Percentiles rank a stretch among this genome's conserved stretches.
These are phyloP conservation scores for Psittacula derbiana DNA, from an alignment of 2,797 vertebrate species.

Conservation along the genomic window DNA sequence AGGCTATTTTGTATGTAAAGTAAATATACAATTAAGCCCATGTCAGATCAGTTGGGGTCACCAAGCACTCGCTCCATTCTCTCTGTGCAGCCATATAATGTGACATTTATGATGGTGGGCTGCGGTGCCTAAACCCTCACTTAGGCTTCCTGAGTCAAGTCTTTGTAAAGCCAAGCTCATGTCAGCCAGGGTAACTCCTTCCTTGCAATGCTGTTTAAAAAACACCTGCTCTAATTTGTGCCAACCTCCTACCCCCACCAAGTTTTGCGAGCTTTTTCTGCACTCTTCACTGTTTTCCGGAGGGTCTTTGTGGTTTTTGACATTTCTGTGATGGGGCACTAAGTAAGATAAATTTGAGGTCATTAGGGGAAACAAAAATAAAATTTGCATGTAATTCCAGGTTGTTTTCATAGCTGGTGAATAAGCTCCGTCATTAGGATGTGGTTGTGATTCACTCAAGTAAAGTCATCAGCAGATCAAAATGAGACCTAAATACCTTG, in stretches of 20 bases:
- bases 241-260: background rate
- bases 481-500: slow-evolving; percentile 45
- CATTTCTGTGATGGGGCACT: background rate
- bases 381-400: slow-evolving; percentile 8
- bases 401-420: slow-evolving; percentile 33
- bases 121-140: background rate
- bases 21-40: background rate
- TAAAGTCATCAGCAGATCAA: slow-evolving; percentile 46
- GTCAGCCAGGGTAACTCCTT: background rate
- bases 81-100: background rate
- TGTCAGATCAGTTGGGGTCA: background rate
- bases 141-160: background rate
- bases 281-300: background rate
- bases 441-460: slow-evolving; percentile 43
- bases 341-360: background rate
- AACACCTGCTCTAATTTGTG: background rate
- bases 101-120: background rate
- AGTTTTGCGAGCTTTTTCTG: background rate
- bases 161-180: background rate
- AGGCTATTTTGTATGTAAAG: background rate
- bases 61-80: accelerated
- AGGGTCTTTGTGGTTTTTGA: background rate
- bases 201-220: background rate
- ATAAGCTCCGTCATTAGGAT: slow-evolving; percentile 22
- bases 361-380: slow-evolving; percentile 23